Conservation (phyloP, 2,113 vertebrate species). For the Morone saxatilis region DNA sequence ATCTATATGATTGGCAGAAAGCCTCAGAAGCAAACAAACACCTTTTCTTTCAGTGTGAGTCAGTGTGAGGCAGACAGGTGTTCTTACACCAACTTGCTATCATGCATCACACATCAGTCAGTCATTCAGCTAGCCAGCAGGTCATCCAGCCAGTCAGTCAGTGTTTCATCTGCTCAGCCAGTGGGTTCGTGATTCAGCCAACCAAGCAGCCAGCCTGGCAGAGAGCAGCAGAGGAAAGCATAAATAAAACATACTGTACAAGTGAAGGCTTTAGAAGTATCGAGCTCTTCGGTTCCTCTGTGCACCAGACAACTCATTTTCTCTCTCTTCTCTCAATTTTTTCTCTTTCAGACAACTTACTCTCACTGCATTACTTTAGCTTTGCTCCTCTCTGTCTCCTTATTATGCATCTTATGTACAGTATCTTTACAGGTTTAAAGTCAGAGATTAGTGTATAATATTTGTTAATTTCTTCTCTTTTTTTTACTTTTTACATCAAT, state of each 20-base stretch:
- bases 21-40: constrained; percentile 8
- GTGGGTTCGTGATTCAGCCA: constrained; percentile 30
- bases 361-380: neutral
- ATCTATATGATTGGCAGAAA: constrained; percentile 4
- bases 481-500: neutral
- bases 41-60: constrained; percentile 5
- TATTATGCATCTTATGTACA: neutral
- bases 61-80: constrained; percentile 20
- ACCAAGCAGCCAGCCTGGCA: constrained; percentile 14
- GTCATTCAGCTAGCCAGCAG: constrained; percentile 2
- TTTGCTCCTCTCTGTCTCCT: neutral
- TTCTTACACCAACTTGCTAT: constrained; percentile 1
- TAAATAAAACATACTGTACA: constrained; percentile 69
- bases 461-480: neutral
- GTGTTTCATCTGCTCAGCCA: constrained; percentile 46
- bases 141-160: constrained; percentile 12
- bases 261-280: constrained; percentile 65
- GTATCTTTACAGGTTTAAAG: neutral
- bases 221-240: constrained; percentile 36
- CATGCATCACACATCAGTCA: constrained; percentile 16
- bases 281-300: constrained; percentile 42
- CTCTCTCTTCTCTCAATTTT: constrained; percentile 21
- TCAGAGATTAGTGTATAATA: neutral
- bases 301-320: constrained; percentile 46
- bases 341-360: constrained; percentile 35